A percentile compares a stretch with the other conserved stretches of the same genome.
Conservation (phyloP, 2,888 invertebrate species). For the Lymantria monacha region DNA sequence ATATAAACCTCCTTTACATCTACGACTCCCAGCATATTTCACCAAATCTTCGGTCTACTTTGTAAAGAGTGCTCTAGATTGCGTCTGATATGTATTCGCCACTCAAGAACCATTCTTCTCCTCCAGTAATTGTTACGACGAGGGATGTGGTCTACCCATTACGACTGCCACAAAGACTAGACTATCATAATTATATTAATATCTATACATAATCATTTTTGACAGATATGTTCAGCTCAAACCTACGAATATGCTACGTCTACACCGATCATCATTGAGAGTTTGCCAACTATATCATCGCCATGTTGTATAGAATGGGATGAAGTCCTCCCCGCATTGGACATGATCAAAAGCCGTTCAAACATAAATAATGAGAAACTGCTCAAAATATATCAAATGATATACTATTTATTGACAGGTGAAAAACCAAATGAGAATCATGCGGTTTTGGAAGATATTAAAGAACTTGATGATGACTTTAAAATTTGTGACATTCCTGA, state of each 20-base stretch:
- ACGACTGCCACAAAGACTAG: background rate
- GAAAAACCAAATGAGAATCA: conserved; percentile 13
- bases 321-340: conserved; percentile 16
- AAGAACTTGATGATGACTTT: conserved; percentile 1
- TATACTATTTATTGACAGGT: conserved; percentile 32
- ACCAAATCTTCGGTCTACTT: too few relatives aligned
- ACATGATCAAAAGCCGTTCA: conserved; percentile 22
- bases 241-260: conserved; percentile 7
- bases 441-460: conserved; percentile 1
- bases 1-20: too few relatives aligned
- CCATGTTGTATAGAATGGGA: conserved; percentile 17
- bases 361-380: conserved; percentile 33
- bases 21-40: too few relatives aligned
- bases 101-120: too few relatives aligned
- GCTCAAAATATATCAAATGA: conserved; percentile 27
- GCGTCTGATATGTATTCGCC: too few relatives aligned
- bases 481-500: conserved; percentile 2
- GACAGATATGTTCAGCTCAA: conserved; percentile 18
- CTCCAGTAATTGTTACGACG: too few relatives aligned
- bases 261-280: conserved; percentile 3
- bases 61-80: too few relatives aligned
- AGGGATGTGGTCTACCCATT: too few relatives aligned
- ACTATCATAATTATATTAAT: background rate
- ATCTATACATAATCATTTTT: background rate
- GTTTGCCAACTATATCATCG: background rate